A percentile compares a stretch with the other conserved stretches of the same genome.
Conservation (phyloP, 35 echinoderm and acorn worm species). For the Anneissia japonica region DNA sequence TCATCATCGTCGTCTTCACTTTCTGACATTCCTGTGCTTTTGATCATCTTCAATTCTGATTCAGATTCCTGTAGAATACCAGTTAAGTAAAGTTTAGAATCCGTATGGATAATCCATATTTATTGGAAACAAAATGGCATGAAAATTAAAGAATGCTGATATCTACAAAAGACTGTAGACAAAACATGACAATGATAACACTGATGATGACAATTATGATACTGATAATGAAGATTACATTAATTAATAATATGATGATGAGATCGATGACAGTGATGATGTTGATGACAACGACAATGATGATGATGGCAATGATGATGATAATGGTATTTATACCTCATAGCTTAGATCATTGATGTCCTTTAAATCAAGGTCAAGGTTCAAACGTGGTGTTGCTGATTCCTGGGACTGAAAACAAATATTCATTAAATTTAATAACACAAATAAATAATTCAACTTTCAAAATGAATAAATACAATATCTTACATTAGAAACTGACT, state of each 20-base stretch:
- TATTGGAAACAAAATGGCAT: neutral
- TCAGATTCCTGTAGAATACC: conserved; percentile 60
- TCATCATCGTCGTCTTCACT: conserved; percentile 68
- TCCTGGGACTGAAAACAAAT: conserved; percentile 10
- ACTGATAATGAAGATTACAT: neutral
- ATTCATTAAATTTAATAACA: conserved; percentile 4
- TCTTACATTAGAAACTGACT: neutral
- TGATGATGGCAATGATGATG: neutral
- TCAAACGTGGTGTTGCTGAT: conserved; percentile 69
- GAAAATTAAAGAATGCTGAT: neutral
- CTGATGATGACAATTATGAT: neutral
- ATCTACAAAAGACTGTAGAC: neutral
- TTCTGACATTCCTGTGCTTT: conserved; percentile 47
- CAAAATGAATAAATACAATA: neutral
- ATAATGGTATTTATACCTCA: conserved; percentile 35
- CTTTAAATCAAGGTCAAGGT: conserved; percentile 80
- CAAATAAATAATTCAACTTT: neutral
- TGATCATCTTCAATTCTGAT: conserved; percentile 25
- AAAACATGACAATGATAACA: neutral
- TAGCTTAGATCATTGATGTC: conserved; percentile 82
- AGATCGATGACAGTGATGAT: neutral
- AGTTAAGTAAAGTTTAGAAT: conserved; percentile 8
- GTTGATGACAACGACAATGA: neutral
- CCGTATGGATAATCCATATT: neutral
- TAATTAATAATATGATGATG: neutral